Base-by-base conservation (phyloP, 2,113 vertebrate species). In the Ahaetulla prasina region DNA sequence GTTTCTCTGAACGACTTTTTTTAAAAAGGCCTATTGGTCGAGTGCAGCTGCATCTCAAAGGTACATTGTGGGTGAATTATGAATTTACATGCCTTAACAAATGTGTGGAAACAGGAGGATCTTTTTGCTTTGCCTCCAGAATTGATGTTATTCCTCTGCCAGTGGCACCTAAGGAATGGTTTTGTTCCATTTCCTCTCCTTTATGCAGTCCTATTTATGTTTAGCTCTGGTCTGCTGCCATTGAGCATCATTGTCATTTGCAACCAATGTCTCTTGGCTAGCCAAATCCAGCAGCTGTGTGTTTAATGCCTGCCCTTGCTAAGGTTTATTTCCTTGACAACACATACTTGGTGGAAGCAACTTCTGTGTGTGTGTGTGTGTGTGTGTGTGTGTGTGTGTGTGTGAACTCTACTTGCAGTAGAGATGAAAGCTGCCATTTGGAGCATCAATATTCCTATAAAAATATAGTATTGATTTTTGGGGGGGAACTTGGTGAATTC, bases 251-350 rank as follows among this genome's bases (percentile, higher is more conserved):
- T 97, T 98, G 97, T 98, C 96, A 94, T 94, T 94, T 96, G 92
- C 96, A 96, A 97, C 96, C 96, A 97, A 97, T 95, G 89, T 95
- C 96, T 96, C 88, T 93, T 95, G 95, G 96, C 95, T 8, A 94
- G 98, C 98, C 98, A 98, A 98, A 96, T 96, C 94, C 96, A 98
- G 98, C 98, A 99, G 98, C 99, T 99, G 98, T 98, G 97, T 96
- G 95, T 94, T 96, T 97, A 97, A 97, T 97, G 97, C 98, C 97
- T 97, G 95, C 95, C 93, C 96, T 97, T 91, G 35, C 97, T 92
- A 95, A 96, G 96, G 97, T 97, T 97, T 97, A 98, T 98, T 98
- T 97, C 98, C 97, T 97, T 98, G 98, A 98, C 98, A 98, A 98
- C 97, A 97, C 95, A 96, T 91, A 94, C 97, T 97, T 97, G 95